Conservation (phyloP, 2,113 vertebrate species). For the Scartelaos histophorus region DNA sequence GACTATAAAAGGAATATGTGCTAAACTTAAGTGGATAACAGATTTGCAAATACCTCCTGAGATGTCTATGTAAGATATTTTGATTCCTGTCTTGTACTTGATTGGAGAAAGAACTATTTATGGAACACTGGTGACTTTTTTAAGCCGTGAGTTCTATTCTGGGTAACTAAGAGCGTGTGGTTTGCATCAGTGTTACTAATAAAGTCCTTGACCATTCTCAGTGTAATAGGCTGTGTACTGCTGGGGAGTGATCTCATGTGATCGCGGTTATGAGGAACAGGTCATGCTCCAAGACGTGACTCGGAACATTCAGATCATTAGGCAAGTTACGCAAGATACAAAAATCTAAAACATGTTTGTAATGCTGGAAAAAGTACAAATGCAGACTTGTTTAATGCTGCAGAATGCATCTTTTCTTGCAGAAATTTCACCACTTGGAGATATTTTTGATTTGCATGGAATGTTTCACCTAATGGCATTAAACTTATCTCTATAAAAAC, state of each 20-base stretch:
- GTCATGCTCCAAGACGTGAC: conserved; percentile 21
- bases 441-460: no score
- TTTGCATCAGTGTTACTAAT: conserved; percentile 59
- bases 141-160: conserved; percentile 53
- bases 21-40: conserved; percentile 53
- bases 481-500: no score
- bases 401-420: not conserved
- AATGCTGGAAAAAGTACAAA: no score
- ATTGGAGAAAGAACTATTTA: conserved; percentile 60
- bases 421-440: not conserved
- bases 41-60: conserved; percentile 57
- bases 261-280: conserved; percentile 38
- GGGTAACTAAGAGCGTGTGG: conserved; percentile 28
- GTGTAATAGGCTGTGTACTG: conserved; percentile 21
- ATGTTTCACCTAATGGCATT: not conserved
- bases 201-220: not conserved
- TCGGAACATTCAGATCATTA: not conserved
- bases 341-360: not conserved
- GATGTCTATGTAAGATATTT: conserved; percentile 31
- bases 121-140: conserved; percentile 52
- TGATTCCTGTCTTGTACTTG: conserved; percentile 30
- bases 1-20: conserved; percentile 39
- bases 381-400: not conserved
- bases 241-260: conserved; percentile 41
- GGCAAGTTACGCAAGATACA: not conserved